These are phyloP conservation scores for Diaprepes abbreviatus DNA, from an alignment of 2,888 invertebrate genomes.

Conservation along the genomic window DNA sequence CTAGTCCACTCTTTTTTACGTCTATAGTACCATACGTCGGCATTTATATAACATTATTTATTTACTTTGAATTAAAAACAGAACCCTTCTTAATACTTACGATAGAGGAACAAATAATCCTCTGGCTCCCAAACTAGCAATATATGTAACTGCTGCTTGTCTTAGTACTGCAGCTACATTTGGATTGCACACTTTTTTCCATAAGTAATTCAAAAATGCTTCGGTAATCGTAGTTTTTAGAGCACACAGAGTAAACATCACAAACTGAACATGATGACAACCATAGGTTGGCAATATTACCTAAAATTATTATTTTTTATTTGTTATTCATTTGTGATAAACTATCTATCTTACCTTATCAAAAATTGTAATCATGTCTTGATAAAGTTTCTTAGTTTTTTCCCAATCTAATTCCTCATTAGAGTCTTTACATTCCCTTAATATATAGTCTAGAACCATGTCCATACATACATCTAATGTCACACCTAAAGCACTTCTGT, in stretches of 20 bases:
- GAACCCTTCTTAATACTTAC: constrained; percentile 70
- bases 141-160: constrained; percentile 80
- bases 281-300: constrained; percentile 87
- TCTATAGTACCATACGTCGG: too few relatives aligned
- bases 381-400: constrained; percentile 73
- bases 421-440: constrained; percentile 70
- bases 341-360: constrained; percentile 70
- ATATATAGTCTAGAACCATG: constrained; percentile 79
- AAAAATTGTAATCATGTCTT: constrained; percentile 78
- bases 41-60: constrained; percentile 29
- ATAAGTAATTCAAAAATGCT: constrained; percentile 78
- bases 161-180: constrained; percentile 75
- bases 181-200: constrained; percentile 80
- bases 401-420: constrained; percentile 70
- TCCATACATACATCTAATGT: constrained; percentile 85
- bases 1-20: too few relatives aligned
- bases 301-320: too few relatives aligned
- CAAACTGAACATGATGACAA: constrained; percentile 83
- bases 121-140: constrained; percentile 81
- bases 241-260: constrained; percentile 81
- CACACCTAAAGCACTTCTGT: constrained; percentile 67
- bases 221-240: constrained; percentile 74
- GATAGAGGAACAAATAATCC: constrained; percentile 74
- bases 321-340: not conserved
- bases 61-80: not conserved